phyloP scores from a whole-genome alignment of 2,888 invertebrate species.

The Eupithecia pulchellata region DNA sequence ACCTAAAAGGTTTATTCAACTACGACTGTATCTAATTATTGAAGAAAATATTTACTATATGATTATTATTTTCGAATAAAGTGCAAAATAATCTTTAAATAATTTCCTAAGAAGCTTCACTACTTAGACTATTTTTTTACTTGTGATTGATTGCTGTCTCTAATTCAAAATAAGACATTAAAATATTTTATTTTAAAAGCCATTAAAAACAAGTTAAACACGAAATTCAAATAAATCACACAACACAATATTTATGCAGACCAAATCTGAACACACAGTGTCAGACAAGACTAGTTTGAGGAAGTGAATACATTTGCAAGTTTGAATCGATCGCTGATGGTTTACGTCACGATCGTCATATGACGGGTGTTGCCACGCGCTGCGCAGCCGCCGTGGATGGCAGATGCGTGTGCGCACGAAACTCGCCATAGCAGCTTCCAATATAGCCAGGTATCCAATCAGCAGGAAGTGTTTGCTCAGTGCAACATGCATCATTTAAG shows the following conservation, averaged over 20 bases:
- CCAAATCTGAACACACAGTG: constrained; percentile 15
- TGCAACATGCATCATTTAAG: constrained; percentile 4
- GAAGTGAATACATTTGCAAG: constrained; percentile 39
- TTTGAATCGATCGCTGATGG: constrained; percentile 43
- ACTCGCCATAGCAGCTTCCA: constrained; percentile 52
- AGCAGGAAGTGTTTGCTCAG: constrained; percentile 5
- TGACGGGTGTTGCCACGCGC: constrained; percentile 55
- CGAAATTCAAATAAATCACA: constrained; percentile 3
- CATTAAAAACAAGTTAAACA: background rate
- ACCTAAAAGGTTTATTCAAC: too few relatives aligned
- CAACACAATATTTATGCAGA: constrained; percentile 30
- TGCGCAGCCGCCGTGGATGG: constrained; percentile 54
- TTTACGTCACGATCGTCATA: constrained; percentile 47
- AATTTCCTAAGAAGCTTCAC: background rate
- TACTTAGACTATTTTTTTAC: background rate
- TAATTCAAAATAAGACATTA: background rate
- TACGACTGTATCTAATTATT: too few relatives aligned
- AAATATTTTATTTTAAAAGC: background rate
- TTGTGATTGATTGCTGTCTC: background rate
- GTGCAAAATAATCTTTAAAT: background rate
- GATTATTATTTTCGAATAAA: too few relatives aligned
- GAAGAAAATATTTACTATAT: too few relatives aligned
- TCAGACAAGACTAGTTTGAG: constrained; percentile 29
- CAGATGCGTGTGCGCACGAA: constrained; percentile 74
- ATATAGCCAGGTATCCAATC: constrained; percentile 10